Evolutionary conservation across 2,888 invertebrate species (phyloP).

Genomic region (Cryptocephalus moraei): DNA sequence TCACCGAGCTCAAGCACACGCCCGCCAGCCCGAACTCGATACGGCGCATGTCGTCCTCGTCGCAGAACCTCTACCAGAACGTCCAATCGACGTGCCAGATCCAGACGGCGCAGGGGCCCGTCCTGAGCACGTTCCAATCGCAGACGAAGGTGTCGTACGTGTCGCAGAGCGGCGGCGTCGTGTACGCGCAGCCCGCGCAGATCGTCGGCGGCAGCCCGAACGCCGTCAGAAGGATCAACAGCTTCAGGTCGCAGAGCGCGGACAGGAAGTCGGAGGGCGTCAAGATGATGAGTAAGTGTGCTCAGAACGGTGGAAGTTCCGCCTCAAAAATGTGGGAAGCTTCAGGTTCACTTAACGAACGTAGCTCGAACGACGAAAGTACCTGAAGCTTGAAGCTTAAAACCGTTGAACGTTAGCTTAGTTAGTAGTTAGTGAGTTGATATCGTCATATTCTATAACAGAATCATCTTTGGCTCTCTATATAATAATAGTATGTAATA

Average conservation of each 20-base stretch:
- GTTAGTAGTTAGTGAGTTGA: no score
- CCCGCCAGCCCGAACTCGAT: slow-evolving; percentile 75
- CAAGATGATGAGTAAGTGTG: background rate
- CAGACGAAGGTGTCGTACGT: slow-evolving; percentile 33
- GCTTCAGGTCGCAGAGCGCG: slow-evolving; percentile 50
- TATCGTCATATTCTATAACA: no score
- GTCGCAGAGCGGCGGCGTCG: slow-evolving; percentile 34
- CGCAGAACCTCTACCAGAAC: slow-evolving; percentile 30
- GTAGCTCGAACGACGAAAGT: no score
- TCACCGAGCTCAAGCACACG: slow-evolving; percentile 76
- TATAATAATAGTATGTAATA: no score
- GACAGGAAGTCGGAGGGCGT: slow-evolving; percentile 45
- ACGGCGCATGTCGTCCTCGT: slow-evolving; percentile 42
- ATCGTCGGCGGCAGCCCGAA: slow-evolving; percentile 40
- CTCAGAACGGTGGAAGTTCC: no score
- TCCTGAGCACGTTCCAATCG: slow-evolving; percentile 35
- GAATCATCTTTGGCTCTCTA: no score
- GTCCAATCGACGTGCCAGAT: slow-evolving; percentile 15
- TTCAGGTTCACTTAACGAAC: no score
- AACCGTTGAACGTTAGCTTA: no score
- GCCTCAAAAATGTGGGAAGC: no score
- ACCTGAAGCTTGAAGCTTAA: no score
- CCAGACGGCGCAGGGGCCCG: slow-evolving; percentile 18
- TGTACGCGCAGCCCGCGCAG: slow-evolving; percentile 48
- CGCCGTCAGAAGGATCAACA: slow-evolving; percentile 41